Conservation (phyloP, 2,888 invertebrate species). For the Trissonchulus latispiculum region DNA sequence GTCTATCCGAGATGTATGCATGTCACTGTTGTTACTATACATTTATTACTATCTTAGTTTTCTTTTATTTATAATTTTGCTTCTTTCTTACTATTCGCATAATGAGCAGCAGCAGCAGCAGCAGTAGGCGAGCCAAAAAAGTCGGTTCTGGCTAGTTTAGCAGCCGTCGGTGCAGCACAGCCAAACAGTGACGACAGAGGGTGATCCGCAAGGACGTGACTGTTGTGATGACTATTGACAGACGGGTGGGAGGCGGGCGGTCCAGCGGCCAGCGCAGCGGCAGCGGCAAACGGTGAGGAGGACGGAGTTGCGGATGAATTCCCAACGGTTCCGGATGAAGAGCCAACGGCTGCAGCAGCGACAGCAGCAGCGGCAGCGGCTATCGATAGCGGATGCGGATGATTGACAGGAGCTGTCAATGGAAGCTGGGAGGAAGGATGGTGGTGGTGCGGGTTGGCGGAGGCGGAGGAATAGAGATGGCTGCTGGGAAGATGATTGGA, state of each 20-base stretch:
- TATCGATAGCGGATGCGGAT: slow-evolving; percentile 32
- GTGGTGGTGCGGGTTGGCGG: background rate
- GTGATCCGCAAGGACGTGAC: too few relatives aligned
- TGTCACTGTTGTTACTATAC: too few relatives aligned
- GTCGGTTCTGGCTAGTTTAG: too few relatives aligned
- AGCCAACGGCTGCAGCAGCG: background rate
- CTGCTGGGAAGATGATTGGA: background rate
- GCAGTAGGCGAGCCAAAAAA: background rate
- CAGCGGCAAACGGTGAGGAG: background rate
- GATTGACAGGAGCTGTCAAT: slow-evolving; percentile 33
- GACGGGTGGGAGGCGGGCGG: too few relatives aligned
- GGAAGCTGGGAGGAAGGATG: background rate
- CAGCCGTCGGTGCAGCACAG: slow-evolving; percentile 25
- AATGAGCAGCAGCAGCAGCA: background rate
- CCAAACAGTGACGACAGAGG: slow-evolving; percentile 44
- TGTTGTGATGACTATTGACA: too few relatives aligned
- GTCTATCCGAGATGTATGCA: too few relatives aligned
- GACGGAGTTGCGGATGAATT: background rate
- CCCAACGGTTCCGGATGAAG: background rate
- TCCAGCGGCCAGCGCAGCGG: background rate
- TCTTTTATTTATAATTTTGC: too few relatives aligned
- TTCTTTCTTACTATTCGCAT: background rate
- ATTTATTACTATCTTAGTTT: too few relatives aligned
- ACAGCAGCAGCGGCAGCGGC: too few relatives aligned
- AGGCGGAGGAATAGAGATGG: too few relatives aligned